Conservation (phyloP, 2,888 invertebrate species). For the Diplolepis rosae region DNA sequence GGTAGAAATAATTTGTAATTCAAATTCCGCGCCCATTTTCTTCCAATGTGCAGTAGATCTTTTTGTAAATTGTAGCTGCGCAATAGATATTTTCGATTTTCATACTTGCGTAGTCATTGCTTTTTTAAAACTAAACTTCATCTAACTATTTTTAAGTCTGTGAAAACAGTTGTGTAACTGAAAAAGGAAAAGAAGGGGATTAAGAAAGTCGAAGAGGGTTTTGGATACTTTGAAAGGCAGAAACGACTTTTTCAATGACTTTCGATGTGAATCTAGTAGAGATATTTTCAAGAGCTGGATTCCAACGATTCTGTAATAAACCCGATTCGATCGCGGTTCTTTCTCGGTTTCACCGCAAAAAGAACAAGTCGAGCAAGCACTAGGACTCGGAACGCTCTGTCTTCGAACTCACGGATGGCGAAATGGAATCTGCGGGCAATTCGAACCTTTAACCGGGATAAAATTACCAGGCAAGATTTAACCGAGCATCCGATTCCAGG, state of each 20-base stretch:
- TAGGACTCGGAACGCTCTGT: constrained; percentile 24
- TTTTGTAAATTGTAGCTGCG: too few relatives aligned
- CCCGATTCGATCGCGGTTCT: constrained; percentile 32
- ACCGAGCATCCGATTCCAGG: constrained; percentile 61
- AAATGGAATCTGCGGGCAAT: constrained; percentile 59
- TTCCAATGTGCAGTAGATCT: too few relatives aligned
- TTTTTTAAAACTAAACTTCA: too few relatives aligned
- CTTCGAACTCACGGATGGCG: constrained; percentile 37
- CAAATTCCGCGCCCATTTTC: too few relatives aligned
- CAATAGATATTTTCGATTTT: too few relatives aligned
- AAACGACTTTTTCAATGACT: constrained; percentile 20
- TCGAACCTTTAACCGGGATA: constrained; percentile 63
- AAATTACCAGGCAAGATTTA: constrained; percentile 63
- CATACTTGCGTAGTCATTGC: too few relatives aligned
- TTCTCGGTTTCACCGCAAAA: constrained; percentile 47
- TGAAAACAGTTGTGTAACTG: background rate
- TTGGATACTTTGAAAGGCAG: constrained; percentile 24
- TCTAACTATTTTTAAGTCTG: background rate
- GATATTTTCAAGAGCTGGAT: constrained; percentile 31
- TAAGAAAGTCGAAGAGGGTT: background rate
- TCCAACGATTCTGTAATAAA: constrained; percentile 31
- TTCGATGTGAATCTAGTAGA: constrained; percentile 21
- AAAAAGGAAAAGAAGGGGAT: background rate
- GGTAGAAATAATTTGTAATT: too few relatives aligned
- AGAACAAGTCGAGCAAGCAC: constrained; percentile 32